Base-by-base conservation (phyloP, 2,888 invertebrate genomes). In the Eristalinus sepulchralis region DNA sequence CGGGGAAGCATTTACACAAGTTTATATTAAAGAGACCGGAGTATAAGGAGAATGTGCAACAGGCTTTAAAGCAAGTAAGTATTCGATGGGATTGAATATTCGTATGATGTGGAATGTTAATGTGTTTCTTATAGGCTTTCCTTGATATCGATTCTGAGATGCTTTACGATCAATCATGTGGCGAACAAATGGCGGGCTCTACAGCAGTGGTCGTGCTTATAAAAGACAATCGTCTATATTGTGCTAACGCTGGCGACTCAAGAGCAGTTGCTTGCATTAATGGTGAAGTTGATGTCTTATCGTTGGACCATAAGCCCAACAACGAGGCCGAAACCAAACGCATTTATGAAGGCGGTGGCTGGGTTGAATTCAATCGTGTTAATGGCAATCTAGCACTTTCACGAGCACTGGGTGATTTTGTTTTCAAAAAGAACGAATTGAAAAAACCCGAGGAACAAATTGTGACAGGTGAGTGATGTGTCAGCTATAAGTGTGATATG, bases 201-300 rank as follows among this genome's bases (percentile, higher is more conserved):
- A 99, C 99, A 34, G 99, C 98, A 8, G 96, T 98, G 66, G 95
- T 96, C 70, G 95, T 97, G 70, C 93, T 98, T 24, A 94, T 98
- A 68, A 98, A 98, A 93, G 95, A 97, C 90, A 95, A 96, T 91
- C 95, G 95, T 88, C 93, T 99, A 57, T 99, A 96, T 92, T 98
- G 99, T 94, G 98, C 97, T 76, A 99, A 99, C 92, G 98, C 98
- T 10, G 99, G 99, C 0, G 99, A 99, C 91, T 99, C 99, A 0
- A 94, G 99, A 88, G 98, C 98, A 1, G 95, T 99, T 31, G 98
- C 97, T 24, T 96, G 97, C 91, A 95, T 98, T 0, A 94, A 95
- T 88, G 99, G 99, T 31, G 93, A 94, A 90, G 96, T 95, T 85
- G 93, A 94, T 90, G 88, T 89, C 84, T 92, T 97, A 10, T 98